Evolutionary conservation across 2,797 vertebrate species (phyloP), one percentile per base, ranked within the genome.

Genomic region (Diplodus sargus): DNA sequence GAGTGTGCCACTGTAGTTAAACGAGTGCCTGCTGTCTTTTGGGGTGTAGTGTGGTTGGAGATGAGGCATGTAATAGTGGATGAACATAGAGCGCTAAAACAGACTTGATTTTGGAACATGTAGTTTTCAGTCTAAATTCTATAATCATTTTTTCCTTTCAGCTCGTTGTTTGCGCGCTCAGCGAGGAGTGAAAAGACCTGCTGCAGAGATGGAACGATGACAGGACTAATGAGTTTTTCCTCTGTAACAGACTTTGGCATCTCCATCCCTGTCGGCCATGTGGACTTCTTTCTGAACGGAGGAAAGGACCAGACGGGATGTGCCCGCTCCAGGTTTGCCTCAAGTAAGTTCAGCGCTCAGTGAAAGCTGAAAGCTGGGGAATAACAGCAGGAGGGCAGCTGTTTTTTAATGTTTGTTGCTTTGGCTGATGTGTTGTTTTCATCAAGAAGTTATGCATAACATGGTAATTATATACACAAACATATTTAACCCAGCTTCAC

Each of bases 221-320:
- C 12, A 25, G 4, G 3, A 18, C 49, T 34, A 3, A 65, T 42
- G 1, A 54, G 1, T 49, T 51, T 49, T 68, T 64, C 23, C 78
- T 30, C 42, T 67, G 17, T 56, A 1, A 66, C 93, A 99, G 98
- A 96, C 91, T 96, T 98, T 0, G 98, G 98, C 30, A 99, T 99
- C 84, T 97, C 95, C 70, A 98, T 98, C 90, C 97, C 97, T 11
- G 96, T 99, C 0, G 98, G 98, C 68, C 98, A 99, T 2, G 94
- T 99, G 0, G 97, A 99, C 89, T 99, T 97, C 87, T 99, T 96
- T 4, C 89, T 98, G 82, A 99, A 99, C 0, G 98, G 97, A 62
- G 98, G 98, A 22, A 96, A 95, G 87, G 98, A 99, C 90, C 98
- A 99, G 89, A 95, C 95, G 0, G 98, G 98, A 80, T 99, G 98